Evolutionary conservation across 2,113 vertebrate genomes (phyloP).

Genomic region (Tauraco erythrolophus): DNA sequence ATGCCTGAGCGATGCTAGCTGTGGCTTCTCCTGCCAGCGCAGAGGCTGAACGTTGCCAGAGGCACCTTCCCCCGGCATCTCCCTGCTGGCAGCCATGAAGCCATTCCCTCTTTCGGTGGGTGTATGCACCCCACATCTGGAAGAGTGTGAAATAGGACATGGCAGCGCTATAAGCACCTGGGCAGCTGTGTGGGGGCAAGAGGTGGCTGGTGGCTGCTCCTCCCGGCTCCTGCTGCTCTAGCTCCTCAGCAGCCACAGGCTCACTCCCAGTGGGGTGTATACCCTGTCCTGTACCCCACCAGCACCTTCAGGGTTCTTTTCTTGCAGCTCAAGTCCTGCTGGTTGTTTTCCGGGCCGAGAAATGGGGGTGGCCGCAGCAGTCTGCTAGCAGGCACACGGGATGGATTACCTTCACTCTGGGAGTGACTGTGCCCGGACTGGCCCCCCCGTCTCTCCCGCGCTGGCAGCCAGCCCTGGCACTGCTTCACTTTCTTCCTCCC

Average conservation of each 20-base stretch:
- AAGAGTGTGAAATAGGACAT: fast-evolving
- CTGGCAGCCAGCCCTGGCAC: background rate
- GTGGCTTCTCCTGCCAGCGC: fast-evolving
- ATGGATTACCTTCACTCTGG: fast-evolving
- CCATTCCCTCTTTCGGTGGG: background rate
- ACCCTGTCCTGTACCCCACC: background rate
- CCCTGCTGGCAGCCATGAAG: background rate
- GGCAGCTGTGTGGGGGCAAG: background rate
- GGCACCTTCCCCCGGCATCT: background rate
- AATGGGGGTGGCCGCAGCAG: fast-evolving
- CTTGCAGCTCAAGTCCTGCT: fast-evolving
- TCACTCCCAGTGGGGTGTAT: fast-evolving
- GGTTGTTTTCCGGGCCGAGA: background rate
- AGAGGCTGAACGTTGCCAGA: background rate
- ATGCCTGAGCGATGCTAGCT: fast-evolving
- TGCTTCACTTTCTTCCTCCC: background rate
- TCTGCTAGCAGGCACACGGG: fast-evolving
- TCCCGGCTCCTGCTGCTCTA: background rate
- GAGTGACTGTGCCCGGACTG: background rate
- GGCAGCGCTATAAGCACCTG: background rate
- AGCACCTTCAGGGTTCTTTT: background rate
- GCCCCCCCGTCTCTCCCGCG: background rate
- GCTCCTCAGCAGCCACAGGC: fast-evolving
- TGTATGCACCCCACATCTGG: background rate
- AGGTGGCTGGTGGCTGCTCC: background rate